phyloP scores from a whole-genome alignment of 2,888 invertebrate genomes.

The Aporophyla lueneburgensis region DNA sequence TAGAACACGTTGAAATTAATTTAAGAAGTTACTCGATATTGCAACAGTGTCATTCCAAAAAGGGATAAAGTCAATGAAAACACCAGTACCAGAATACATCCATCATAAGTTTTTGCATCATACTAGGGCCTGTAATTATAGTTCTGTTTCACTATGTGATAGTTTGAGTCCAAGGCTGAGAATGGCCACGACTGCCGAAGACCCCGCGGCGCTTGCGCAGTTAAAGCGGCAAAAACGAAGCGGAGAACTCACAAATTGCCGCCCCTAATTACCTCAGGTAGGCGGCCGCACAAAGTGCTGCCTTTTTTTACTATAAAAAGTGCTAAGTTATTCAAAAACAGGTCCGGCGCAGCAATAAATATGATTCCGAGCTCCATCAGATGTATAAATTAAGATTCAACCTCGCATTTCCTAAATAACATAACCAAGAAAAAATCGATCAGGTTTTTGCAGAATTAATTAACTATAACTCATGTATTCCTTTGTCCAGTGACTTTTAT shows the following conservation, averaged over 20 bases:
- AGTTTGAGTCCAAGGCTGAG: constrained; percentile 66
- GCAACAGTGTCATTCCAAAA: background rate
- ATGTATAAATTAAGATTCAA: constrained; percentile 67
- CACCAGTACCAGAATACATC: constrained; percentile 32
- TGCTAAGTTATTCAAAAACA: constrained; percentile 81
- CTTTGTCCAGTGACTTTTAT: constrained; percentile 53
- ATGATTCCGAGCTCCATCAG: constrained; percentile 67
- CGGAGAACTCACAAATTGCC: constrained; percentile 80
- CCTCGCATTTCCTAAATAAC: constrained; percentile 54
- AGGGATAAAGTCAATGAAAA: background rate
- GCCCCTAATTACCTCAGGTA: constrained; percentile 85
- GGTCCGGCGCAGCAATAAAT: constrained; percentile 73
- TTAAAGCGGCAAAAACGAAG: constrained; percentile 74
- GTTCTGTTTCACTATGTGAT: constrained; percentile 60
- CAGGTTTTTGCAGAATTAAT: constrained; percentile 57
- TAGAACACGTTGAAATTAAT: background rate
- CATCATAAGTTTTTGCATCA: constrained; percentile 59
- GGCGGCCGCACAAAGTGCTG: constrained; percentile 77
- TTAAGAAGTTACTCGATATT: background rate
- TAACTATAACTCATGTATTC: constrained; percentile 42
- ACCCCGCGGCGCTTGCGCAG: constrained; percentile 68
- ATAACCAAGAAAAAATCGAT: constrained; percentile 46
- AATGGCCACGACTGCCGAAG: constrained; percentile 56
- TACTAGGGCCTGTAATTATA: constrained; percentile 57
- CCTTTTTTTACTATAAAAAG: constrained; percentile 75